These are phyloP conservation scores for Melieria picta DNA, from an alignment of 2,888 invertebrate genomes.

Conservation along the genomic window DNA sequence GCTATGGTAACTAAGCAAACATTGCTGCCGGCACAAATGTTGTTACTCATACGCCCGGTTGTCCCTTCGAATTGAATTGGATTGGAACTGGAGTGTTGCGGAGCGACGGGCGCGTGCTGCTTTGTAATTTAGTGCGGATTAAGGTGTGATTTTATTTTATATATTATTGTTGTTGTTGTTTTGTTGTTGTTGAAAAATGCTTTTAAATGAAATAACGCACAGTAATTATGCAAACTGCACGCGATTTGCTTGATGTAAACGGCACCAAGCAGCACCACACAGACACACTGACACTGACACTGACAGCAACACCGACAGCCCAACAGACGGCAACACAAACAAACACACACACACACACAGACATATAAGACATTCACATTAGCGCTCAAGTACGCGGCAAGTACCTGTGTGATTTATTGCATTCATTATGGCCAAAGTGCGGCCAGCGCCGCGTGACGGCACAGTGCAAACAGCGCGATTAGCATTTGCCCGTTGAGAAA, in stretches of 20 bases:
- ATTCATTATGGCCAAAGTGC: slow-evolving; percentile 28
- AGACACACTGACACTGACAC: too few relatives aligned
- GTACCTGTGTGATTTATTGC: slow-evolving; percentile 35
- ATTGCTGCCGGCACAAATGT: background rate
- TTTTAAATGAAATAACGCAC: slow-evolving; percentile 4
- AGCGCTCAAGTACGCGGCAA: slow-evolving; percentile 29
- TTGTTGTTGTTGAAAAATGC: slow-evolving; percentile 14
- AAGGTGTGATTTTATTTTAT: background rate
- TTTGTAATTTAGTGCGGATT: slow-evolving; percentile 17
- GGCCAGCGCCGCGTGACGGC: slow-evolving; percentile 20
- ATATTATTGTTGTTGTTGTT: too few relatives aligned
- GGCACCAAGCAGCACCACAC: too few relatives aligned
- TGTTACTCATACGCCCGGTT: slow-evolving; percentile 20
- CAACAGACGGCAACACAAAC: too few relatives aligned
- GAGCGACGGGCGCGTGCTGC: too few relatives aligned
- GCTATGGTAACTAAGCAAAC: background rate
- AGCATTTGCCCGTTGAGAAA: slow-evolving; percentile 17
- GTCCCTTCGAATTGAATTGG: background rate
- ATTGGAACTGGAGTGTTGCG: background rate
- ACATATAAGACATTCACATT: background rate
- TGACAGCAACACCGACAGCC: too few relatives aligned
- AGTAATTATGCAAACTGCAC: slow-evolving; percentile 10
- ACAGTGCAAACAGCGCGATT: slow-evolving; percentile 16
- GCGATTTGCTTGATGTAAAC: slow-evolving; percentile 5
- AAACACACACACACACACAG: background rate